Conservation (phyloP, 2,797 vertebrate species). For the Labeo calbasu region DNA sequence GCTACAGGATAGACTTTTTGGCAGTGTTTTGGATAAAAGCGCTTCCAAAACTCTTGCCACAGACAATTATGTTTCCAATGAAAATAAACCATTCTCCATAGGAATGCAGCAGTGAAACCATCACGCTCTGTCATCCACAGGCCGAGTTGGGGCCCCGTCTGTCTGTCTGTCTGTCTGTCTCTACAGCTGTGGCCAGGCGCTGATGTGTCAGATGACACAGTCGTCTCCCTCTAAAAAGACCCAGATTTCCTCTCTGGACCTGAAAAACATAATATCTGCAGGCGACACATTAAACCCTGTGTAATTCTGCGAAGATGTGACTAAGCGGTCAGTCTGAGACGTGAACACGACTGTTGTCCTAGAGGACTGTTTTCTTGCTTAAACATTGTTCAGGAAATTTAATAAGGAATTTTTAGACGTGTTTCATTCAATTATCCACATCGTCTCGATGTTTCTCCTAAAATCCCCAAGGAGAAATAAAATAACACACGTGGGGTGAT, state of each 20-base stretch:
- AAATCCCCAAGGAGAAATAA: background rate
- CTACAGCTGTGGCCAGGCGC: slow-evolving; percentile 20
- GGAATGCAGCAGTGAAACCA: slow-evolving; percentile 76
- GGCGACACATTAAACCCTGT: slow-evolving; percentile 23
- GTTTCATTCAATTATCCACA: background rate
- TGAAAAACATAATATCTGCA: slow-evolving; percentile 56
- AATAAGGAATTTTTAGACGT: background rate
- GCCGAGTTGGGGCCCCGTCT: slow-evolving; percentile 38
- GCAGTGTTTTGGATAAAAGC: slow-evolving; percentile 65
- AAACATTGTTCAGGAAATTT: background rate
- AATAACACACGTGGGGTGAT: background rate
- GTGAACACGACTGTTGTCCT: background rate
- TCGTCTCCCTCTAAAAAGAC: slow-evolving; percentile 48
- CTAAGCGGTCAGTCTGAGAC: background rate
- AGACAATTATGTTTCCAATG: slow-evolving; percentile 80
- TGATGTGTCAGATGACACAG: slow-evolving; percentile 35
- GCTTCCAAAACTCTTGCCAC: slow-evolving; percentile 74
- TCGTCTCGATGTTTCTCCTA: background rate
- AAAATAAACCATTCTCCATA: slow-evolving; percentile 78
- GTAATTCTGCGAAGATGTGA: slow-evolving; percentile 10
- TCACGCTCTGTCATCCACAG: slow-evolving; percentile 69
- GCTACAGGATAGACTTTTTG: slow-evolving; percentile 51
- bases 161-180: slow-evolving; percentile 31
- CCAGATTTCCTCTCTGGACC: slow-evolving; percentile 63
- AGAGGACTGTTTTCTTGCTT: background rate